Evolutionary conservation across 2,888 invertebrate species (phyloP), one percentile per base, ranked within the genome.

Genomic region (Athalia cordata): DNA sequence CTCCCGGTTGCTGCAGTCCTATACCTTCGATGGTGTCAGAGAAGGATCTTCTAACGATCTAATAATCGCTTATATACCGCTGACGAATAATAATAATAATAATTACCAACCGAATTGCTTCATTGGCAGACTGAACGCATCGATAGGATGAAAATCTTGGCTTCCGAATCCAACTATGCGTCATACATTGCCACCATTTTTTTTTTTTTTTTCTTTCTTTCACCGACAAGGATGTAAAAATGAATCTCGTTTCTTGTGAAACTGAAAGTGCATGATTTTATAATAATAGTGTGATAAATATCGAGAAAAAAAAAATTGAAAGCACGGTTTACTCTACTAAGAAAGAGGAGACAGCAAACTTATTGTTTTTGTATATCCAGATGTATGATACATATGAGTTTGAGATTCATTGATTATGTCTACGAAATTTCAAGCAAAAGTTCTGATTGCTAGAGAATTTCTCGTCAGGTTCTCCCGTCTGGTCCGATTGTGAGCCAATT

Each of bases 1-100:
- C 47, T 45, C 47, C 57, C 29, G 29, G 29, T 29, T 29, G 8
- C 6, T 7, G 45, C 13, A 47, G 13, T n/a, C 55, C 7, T 55
- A 11, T 47, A 57, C 70, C 49, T 67, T 50, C 49, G 50, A 68
- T 43, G 68, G 52, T 68, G 68, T 68, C 68, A 43, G 68, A 50
- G 55, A 72, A 72, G 72, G 72, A 68, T 72, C 57, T 72, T 72
- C 45, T 72, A 72, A 72, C 29, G 70, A 72, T 72, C 70, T 72
- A 72, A 72, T 72, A 72, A 68, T 72, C 59, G 57, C 45, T 47
- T n/a, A 59, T 29, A n/a, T 59, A 45, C 59, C 5, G 57, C 55
- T 0, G 29, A 29, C 29, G 29, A 29, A 29, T 29, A 29, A 29
- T 29, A 29, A 29, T 29, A 47, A 6, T 8, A 72, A 72, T 72